A percentile compares a stretch with the other conserved stretches of the same genome.
Evolutionary conservation across 2,888 invertebrate genomes (phyloP).

Genomic region (Diplazon laetatorius): DNA sequence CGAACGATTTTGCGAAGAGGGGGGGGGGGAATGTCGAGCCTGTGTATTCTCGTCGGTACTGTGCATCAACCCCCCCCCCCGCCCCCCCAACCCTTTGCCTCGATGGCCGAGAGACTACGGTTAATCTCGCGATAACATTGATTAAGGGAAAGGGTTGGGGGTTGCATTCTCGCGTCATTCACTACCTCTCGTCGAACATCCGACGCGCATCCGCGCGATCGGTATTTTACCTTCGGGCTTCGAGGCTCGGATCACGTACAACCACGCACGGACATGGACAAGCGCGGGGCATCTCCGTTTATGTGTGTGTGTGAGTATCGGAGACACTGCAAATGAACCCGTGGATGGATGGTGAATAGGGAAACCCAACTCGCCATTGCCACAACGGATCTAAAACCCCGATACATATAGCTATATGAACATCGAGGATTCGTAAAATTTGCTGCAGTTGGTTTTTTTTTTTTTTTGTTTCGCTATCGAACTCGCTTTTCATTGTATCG

Average conservation of each 20-base stretch:
- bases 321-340: constrained; percentile 15
- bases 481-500: neutral
- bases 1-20: constrained; percentile 10
- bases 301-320: no score
- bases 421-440: neutral
- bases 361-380: neutral
- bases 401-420: no score
- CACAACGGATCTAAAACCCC: no score
- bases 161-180: constrained; percentile 46
- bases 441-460: neutral
- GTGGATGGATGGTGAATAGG: neutral
- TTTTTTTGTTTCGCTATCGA: no score
- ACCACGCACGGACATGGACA: neutral
- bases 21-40: constrained; percentile 37
- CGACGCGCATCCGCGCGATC: neutral
- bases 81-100: no score
- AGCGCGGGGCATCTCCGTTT: no score
- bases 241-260: constrained; percentile 1
- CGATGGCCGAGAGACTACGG: no score
- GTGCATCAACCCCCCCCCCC: neutral
- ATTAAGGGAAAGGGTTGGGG: constrained; percentile 72
- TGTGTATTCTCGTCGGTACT: constrained; percentile 5
- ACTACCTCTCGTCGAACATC: constrained; percentile 4
- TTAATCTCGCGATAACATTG: constrained; percentile 75
- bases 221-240: neutral